Conservation (phyloP, 37 sponge, comb jelly and placozoan genomes). For the Haliclona indistincta region DNA sequence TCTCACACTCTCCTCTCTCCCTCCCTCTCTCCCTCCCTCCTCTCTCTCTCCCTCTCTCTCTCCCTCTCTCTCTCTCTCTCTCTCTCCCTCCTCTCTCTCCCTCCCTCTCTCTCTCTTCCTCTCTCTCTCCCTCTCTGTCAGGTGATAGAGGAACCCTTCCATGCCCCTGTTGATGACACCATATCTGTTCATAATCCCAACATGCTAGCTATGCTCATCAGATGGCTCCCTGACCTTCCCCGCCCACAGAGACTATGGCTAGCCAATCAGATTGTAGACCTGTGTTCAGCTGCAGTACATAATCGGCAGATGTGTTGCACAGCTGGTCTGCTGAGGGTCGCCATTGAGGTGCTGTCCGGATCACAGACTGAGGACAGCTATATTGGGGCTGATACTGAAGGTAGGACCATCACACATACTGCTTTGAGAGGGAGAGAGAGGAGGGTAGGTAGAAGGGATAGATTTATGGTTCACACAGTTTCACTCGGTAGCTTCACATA, state of each 20-base stretch:
- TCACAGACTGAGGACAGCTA: conserved; percentile 45
- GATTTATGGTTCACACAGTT: too few species aligned
- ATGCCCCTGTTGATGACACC: neutral
- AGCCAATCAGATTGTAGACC: conserved; percentile 27
- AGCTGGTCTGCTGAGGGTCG: conserved; percentile 48
- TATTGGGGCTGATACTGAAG: conserved; percentile 54
- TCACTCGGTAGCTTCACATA: too few species aligned
- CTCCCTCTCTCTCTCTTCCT: too few species aligned
- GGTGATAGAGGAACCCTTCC: conserved; percentile 41
- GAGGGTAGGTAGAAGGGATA: too few species aligned
- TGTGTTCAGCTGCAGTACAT: conserved; percentile 34
- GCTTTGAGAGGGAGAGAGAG: too few species aligned
- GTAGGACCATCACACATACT: too few species aligned
- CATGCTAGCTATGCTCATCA: conserved; percentile 35
- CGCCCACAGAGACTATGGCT: conserved; percentile 30
- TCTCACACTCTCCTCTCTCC: too few species aligned
- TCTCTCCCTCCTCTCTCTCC: too few species aligned
- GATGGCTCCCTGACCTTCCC: conserved; percentile 39
- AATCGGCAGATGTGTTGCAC: conserved; percentile 79
- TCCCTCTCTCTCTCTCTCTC: too few species aligned
- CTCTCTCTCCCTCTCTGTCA: too few species aligned
- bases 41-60: too few species aligned
- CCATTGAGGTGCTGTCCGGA: conserved; percentile 43
- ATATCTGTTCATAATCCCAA: conserved; percentile 30
- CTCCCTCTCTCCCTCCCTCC: too few species aligned